A percentile compares a stretch with the other conserved stretches of the same genome.
phyloP scores from a whole-genome alignment of 2,797 vertebrate species.

The Girardinus metallicus region DNA sequence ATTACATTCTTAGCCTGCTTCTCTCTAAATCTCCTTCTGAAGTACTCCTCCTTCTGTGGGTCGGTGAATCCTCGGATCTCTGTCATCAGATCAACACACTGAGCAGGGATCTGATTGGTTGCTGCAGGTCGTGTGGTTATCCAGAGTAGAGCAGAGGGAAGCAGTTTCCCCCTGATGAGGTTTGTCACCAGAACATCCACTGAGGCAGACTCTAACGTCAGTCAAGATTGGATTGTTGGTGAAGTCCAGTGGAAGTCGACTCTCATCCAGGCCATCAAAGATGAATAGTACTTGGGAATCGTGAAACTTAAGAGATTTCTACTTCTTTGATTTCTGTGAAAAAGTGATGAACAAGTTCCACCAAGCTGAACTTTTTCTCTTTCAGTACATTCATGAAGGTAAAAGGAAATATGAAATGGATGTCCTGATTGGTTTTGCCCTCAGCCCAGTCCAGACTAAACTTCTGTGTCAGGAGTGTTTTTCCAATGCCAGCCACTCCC shows the following conservation, averaged over 20 bases:
- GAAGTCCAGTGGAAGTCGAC: not conserved
- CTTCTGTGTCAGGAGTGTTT: not conserved
- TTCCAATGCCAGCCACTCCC: not conserved
- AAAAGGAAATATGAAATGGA: not conserved
- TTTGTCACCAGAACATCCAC: not conserved
- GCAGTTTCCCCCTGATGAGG: not conserved
- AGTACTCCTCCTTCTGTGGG: constrained; percentile 11
- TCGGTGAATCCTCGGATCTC: too few species aligned
- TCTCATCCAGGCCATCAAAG: not conserved
- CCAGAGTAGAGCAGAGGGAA: not conserved
- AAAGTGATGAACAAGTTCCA: not conserved
- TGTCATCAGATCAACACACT: not conserved
- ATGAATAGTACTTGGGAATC: too few species aligned
- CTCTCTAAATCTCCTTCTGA: not conserved
- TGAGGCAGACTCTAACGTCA: not conserved
- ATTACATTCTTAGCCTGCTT: not conserved
- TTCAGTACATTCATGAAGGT: constrained; percentile 1
- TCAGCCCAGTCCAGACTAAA: not conserved
- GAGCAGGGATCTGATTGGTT: not conserved
- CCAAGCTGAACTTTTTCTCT: not conserved
- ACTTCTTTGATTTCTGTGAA: not conserved
- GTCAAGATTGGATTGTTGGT: not conserved
- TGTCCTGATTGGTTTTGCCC: not conserved
- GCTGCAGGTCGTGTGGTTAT: not conserved
- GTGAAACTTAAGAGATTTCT: too few species aligned